Evolutionary conservation across 2,888 invertebrate genomes (phyloP), one percentile per base, ranked within the genome.

Genomic region (Dicyrtomina minuta): DNA sequence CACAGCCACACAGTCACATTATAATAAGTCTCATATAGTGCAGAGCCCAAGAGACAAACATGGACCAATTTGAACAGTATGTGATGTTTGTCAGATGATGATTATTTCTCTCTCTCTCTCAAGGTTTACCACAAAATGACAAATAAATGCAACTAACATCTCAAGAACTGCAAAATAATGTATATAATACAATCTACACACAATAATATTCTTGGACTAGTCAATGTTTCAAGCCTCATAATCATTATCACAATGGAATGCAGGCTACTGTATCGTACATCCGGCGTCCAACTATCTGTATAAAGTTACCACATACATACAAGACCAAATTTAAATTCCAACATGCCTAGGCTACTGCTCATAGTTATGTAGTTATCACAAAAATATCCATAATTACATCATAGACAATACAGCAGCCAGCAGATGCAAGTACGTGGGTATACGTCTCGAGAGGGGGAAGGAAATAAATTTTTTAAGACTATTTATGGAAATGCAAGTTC

Each of bases 61-160:
- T 33, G 33, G 33, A 33, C 58, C 41, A 58, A 8, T 58, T 39
- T 58, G 12, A 26, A 33, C 33, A 5, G 33, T 13, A 26, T 55
- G 53, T 20, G 22, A 13, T 53, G 17, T 53, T 6, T 49, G 49
- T 49, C 13, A 22, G 58, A 55, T 61, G 46, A 49, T 62, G 24
- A 60, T 24, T 62, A 49, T 33, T 33, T 62, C 62, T 27, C 27
- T 8, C 15, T 62, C 62, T 27, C 27, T 8, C 15, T 17, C 62
- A 62, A 62, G 62, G 62, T 62, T 61, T 62, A 26, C 62, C 62
- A 62, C 62, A 62, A 62, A 51, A 59, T 59, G 59, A 59, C 41
- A 41, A 59, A 61, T 46, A 46, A 62, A 62, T 62, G 49, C 49
- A 27, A 62, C 24, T 62, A 15, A 62, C 12, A 39, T n/a, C 27